phyloP scores from a whole-genome alignment of 1,140 invertebrate species.

The Potamilus streckersoni region DNA sequence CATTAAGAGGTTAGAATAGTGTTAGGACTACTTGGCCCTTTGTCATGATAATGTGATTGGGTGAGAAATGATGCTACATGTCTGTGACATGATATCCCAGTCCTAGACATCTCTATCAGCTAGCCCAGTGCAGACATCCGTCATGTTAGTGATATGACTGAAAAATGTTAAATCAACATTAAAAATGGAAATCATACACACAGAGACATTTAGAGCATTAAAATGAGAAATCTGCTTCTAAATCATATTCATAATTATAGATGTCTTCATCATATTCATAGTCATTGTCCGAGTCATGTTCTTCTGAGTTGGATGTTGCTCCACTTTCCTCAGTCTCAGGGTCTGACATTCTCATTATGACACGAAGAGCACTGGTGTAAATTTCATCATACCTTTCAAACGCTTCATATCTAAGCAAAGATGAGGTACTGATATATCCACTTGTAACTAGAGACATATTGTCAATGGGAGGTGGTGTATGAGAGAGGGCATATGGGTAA shows the following conservation, averaged over 20 bases:
- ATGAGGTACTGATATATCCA: conserved; percentile 43
- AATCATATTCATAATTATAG: conserved; percentile 61
- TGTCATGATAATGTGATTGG: no score
- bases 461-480: conserved; percentile 63
- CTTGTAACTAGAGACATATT: conserved; percentile 58
- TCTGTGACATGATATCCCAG: no score
- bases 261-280: conserved; percentile 66
- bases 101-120: no score
- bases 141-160: no score
- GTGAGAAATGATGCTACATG: no score
- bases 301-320: conserved; percentile 51
- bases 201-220: conserved; percentile 1
- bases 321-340: conserved; percentile 60
- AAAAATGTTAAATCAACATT: no score
- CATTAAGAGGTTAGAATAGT: no score
- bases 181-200: no score
- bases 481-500: conserved; percentile 49
- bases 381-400: conserved; percentile 59
- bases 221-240: conserved; percentile 53
- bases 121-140: no score
- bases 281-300: conserved; percentile 59
- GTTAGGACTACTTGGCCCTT: no score
- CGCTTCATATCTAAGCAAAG: conserved; percentile 38
- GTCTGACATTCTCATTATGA: conserved; percentile 52
- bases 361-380: conserved; percentile 58